Base-by-base conservation (phyloP, 2,888 invertebrate genomes). In the Craniophora ligustri region DNA sequence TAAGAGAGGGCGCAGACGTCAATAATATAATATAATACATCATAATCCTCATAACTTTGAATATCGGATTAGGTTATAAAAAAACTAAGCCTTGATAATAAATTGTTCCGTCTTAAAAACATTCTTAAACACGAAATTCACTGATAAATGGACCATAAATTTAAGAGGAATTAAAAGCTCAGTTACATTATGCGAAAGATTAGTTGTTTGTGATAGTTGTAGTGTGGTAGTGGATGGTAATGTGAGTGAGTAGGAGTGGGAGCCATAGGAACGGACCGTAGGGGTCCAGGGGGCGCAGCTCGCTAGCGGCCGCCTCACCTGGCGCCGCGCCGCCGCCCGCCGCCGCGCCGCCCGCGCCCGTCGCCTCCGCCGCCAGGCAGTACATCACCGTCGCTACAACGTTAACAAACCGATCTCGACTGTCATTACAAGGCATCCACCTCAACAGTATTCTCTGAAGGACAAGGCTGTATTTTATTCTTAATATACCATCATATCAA, bases 351-450 rank as follows among this genome's bases (percentile, higher is more conserved):
- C 74, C 70, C 35, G 69, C 50, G 47, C 76, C 62, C 44, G 84
- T 79, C 46, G 88, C 79, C 69, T 87, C 48, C 49, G 88, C 84
- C 72, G 87, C 91, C 74, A 93, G 80, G 82, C 90, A 90, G 84
- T 94, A 93, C 92, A 93, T 92, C 79, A 94, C 92, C 18, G 94
- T 94, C 57, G 93, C 92, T 92, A 85, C 2, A 83, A 80, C 23
- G 48, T 34, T 11, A 8, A 44, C n/a, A 31, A 10, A 13, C 14
- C 13, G n/a, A n/a, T n/a, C n/a, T n/a, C n/a, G n/a, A n/a, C n/a
- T n/a, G n/a, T n/a, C n/a, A n/a, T n/a, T n/a, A n/a, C n/a, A n/a
- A n/a, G n/a, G n/a, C n/a, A n/a, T n/a, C n/a, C n/a, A n/a, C n/a
- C n/a, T n/a, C n/a, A n/a, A n/a, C n/a, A n/a, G n/a, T n/a, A n/a